Base-by-base conservation (phyloP, 2,888 invertebrate genomes). In the Amphipyra berbera region DNA sequence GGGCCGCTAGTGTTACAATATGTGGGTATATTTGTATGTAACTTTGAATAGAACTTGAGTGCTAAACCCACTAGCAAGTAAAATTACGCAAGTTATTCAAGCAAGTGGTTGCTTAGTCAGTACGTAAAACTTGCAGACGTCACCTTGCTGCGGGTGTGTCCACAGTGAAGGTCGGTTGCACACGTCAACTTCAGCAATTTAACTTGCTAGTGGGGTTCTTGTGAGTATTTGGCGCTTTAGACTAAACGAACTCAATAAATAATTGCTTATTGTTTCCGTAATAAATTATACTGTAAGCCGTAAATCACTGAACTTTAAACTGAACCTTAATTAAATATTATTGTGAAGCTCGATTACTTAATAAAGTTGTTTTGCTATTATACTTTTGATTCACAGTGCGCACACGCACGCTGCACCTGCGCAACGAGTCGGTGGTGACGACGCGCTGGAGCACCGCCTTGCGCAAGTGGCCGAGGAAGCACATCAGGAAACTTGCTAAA, bases 401-500 rank as follows among this genome's bases (percentile, higher is more conserved):
- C 0, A 58, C 82, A 6, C 83, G 84, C n/a, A 81, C 65, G 4
- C 6, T 92, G 27, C 61, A 62, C 2, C 48, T 92, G 10, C 86
- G 84, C 46, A 91, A 91, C 76, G 78, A 78, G 68, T 88, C 87
- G 1, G 76, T 71, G 61, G 61, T 86, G 73, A 60, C 81, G 1
- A 85, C 83, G 27, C 73, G 61, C 12, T 92, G 90, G 90, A 68
- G 69, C 37, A 55, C 79, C 10, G 59, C 74, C 9, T 73, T 88
- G 33, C 79, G 91, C 1, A 77, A 82, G 55, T 86, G 85, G 85
- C 85, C 86, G 2, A 68, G 86, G 3, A 30, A 0, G 0, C 82
- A 63, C 40, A 47, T 3, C 30, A 61, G 76, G 37, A 73, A 75
- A 0, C 62, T 82, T 3, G 45, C 47, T 0, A 10, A 70, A 64